These are phyloP conservation scores for Cataglyphis albicans DNA, from an alignment of 2,888 invertebrate species.

Conservation along the genomic window DNA sequence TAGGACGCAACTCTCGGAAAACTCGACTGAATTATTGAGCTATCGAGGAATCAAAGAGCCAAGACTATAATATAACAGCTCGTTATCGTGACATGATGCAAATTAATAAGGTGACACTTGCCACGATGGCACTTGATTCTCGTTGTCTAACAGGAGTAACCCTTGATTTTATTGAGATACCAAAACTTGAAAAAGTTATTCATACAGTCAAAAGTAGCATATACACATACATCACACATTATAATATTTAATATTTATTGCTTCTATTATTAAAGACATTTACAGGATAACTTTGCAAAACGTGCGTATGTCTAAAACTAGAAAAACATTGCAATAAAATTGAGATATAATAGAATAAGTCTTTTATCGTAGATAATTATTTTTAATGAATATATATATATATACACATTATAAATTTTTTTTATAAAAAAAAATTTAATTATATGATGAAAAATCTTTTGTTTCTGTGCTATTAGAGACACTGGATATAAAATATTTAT, in stretches of 20 bases:
- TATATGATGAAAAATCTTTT: background rate
- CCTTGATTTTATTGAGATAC: slow-evolving; percentile 57
- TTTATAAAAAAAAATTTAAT: background rate
- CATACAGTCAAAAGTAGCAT: slow-evolving; percentile 56
- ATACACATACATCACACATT: background rate
- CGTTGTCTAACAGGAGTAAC: slow-evolving; percentile 48
- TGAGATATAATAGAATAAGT: background rate
- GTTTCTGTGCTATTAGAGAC: background rate
- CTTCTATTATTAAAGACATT: background rate
- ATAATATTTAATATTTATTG: slow-evolving; percentile 9
- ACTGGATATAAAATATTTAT: background rate
- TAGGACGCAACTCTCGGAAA: background rate
- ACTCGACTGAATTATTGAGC: slow-evolving; percentile 42
- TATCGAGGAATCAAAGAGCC: slow-evolving; percentile 9
- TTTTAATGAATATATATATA: background rate
- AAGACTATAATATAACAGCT: slow-evolving; percentile 18
- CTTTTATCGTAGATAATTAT: background rate
- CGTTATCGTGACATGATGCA: slow-evolving; percentile 42
- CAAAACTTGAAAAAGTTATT: slow-evolving; percentile 41
- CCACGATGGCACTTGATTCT: slow-evolving; percentile 58
- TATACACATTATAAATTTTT: no score
- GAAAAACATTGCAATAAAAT: background rate
- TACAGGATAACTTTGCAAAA: background rate
- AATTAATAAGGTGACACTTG: slow-evolving; percentile 63
- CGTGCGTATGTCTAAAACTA: background rate